Base-by-base conservation (phyloP, 30 jellyfish, hydroid and myxozoan species). In the Hydra vulgaris region DNA sequence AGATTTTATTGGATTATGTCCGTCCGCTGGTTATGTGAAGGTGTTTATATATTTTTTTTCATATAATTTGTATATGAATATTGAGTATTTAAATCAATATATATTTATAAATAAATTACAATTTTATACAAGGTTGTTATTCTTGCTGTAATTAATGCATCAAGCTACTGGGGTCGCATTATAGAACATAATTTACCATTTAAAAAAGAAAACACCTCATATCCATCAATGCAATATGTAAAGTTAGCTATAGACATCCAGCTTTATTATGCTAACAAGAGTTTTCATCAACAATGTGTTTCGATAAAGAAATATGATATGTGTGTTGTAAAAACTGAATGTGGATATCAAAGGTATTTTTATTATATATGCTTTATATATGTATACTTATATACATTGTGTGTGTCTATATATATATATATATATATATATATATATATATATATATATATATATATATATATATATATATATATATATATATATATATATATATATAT, bases 1-100 rank as follows among this genome's bases (percentile, higher is more conserved):
- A 17, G 97, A 90, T 79, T 84, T 71, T 23, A 88, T 87, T 0
- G 80, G 86, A 20, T 22, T 61, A 17, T 80, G 86, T 74, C 94
- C 95, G 25, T 79, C 70, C 17, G 25, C 95, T 76, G 97, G 97
- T 15, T 89, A 78, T 20, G 90, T 86, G 23, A 90, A 90, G 86
- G 97, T 90, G 61, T 12, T 40, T 40, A 3, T 40, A 5, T 40
- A 40, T 40, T 40, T 40, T 3, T 3, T 3, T 40, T 40, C 12
- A 3, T 40, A 3, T 12, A 3, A 40, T 40, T 40, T 40, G n/a
- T n/a, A n/a, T n/a, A n/a, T n/a, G n/a, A n/a, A n/a, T n/a, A n/a
- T n/a, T n/a, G n/a, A n/a, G n/a, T n/a, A n/a, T n/a, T n/a, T n/a
- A n/a, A n/a, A n/a, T 40, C 61, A 40, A 12, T 40, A 12, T 40